Evolutionary conservation across 2,888 invertebrate genomes (phyloP).

Genomic region (Prenolepis imparis): DNA sequence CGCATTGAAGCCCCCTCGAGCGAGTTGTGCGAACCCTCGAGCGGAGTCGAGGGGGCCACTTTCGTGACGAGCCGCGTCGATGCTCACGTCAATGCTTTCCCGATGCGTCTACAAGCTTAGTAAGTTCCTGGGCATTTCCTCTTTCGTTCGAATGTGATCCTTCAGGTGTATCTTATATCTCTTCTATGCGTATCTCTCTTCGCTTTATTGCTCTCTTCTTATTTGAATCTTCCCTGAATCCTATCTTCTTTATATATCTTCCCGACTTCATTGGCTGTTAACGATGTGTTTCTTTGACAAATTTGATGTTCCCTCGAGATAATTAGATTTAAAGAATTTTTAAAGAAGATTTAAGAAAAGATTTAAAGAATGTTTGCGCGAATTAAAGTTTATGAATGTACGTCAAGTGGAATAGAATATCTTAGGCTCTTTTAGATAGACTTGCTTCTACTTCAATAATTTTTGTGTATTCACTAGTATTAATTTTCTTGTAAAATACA

Average conservation of each 20-base stretch:
- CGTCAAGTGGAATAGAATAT: background rate
- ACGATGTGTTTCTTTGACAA: background rate
- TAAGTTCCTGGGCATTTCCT: constrained; percentile 32
- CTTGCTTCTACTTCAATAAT: background rate
- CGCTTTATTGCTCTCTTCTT: constrained; percentile 24
- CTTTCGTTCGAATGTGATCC: constrained; percentile 33
- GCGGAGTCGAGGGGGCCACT: constrained; percentile 73
- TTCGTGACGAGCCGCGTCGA: constrained; percentile 70
- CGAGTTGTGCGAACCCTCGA: constrained; percentile 75
- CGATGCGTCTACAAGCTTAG: constrained; percentile 48
- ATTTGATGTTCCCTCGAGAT: background rate
- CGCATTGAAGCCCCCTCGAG: constrained; percentile 72
- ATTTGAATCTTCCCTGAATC: constrained; percentile 23
- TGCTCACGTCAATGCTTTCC: constrained; percentile 55
- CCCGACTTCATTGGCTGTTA: constrained; percentile 9
- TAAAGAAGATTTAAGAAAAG: background rate
- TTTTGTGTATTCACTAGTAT: background rate
- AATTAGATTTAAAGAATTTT: background rate
- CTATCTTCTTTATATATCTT: background rate
- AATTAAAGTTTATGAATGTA: background rate
- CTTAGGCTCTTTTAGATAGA: background rate
- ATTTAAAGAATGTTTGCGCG: background rate
- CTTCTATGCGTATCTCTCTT: background rate
- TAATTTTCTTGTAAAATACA: background rate
- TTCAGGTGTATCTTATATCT: constrained; percentile 19